A percentile compares a stretch with the other conserved stretches of the same genome.
phyloP scores from a whole-genome alignment of 1,140 invertebrate species.

The Uloborus diversus region DNA sequence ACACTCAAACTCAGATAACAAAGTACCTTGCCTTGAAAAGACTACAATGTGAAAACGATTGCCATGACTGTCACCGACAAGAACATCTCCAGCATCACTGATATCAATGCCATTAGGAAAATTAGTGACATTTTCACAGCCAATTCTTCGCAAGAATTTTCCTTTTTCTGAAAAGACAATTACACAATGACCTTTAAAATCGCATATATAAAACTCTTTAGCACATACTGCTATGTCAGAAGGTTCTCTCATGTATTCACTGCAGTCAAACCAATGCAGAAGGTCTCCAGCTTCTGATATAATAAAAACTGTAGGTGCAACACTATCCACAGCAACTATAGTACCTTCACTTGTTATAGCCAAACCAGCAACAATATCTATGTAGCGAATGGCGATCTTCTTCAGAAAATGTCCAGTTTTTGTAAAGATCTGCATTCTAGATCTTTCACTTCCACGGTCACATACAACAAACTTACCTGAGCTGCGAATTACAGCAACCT shows the following conservation, averaged over 20 bases:
- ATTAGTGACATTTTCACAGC: conserved; percentile 93
- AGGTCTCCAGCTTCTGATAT: conserved; percentile 90
- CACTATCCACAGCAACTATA: conserved; percentile 96
- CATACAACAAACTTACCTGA: conserved; percentile 93
- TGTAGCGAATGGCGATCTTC: conserved; percentile 90
- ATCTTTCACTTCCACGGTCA: conserved; percentile 94
- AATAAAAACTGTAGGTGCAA: conserved; percentile 95
- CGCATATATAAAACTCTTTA: conserved; percentile 96
- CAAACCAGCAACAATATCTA: conserved; percentile 96
- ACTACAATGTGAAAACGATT: conserved; percentile 97
- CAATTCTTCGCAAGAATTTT: conserved; percentile 89
- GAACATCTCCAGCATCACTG: conserved; percentile 92
- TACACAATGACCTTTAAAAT: conserved; percentile 97
- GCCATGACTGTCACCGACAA: conserved; percentile 96
- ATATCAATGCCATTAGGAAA: conserved; percentile 98
- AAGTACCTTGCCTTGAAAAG: conserved; percentile 84
- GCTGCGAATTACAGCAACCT: conserved; percentile 86
- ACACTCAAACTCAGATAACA: conserved; percentile 94
- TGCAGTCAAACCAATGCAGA: conserved; percentile 95
- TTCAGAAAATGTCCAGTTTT: conserved; percentile 76
- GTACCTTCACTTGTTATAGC: conserved; percentile 89
- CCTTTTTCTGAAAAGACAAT: conserved; percentile 94
- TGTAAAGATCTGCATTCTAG: conserved; percentile 92
- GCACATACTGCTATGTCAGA: conserved; percentile 95
- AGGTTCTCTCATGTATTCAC: conserved; percentile 95